phyloP scores from a whole-genome alignment of 2,113 vertebrate species.

The Ceratotherium simum region DNA sequence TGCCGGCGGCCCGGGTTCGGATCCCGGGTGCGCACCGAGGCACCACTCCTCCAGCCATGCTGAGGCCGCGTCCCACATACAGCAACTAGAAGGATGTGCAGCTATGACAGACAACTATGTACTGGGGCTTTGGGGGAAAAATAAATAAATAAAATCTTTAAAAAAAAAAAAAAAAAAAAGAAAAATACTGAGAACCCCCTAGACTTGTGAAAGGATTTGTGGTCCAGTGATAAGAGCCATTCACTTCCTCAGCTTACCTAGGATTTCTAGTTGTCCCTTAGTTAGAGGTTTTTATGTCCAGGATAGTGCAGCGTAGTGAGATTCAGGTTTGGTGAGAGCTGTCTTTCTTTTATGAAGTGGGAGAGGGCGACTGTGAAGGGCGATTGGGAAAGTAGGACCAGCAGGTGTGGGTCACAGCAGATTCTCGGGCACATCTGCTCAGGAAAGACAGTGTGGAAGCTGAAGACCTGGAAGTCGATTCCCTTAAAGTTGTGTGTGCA shows the following conservation, averaged over 20 bases:
- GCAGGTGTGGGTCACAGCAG: background rate
- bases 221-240: too few species aligned
- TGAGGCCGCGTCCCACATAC: too few species aligned
- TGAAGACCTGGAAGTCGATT: rapidly evolving
- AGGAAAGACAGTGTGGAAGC: background rate
- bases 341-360: too few species aligned
- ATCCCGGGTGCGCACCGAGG: too few species aligned
- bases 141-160: too few species aligned
- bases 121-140: too few species aligned
- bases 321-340: background rate
- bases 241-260: background rate
- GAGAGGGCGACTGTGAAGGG: background rate
- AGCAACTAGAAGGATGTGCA: too few species aligned
- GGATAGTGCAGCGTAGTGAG: background rate
- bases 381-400: background rate
- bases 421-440: background rate
- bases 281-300: background rate
- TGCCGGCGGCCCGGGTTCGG: too few species aligned
- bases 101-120: too few species aligned
- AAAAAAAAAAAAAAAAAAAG: too few species aligned
- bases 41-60: too few species aligned
- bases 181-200: background rate
- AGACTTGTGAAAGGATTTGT: background rate
- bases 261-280: background rate
- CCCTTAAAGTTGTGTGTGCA: background rate